Conservation (phyloP, 2,888 invertebrate genomes). For the Polymixis lichenea region DNA sequence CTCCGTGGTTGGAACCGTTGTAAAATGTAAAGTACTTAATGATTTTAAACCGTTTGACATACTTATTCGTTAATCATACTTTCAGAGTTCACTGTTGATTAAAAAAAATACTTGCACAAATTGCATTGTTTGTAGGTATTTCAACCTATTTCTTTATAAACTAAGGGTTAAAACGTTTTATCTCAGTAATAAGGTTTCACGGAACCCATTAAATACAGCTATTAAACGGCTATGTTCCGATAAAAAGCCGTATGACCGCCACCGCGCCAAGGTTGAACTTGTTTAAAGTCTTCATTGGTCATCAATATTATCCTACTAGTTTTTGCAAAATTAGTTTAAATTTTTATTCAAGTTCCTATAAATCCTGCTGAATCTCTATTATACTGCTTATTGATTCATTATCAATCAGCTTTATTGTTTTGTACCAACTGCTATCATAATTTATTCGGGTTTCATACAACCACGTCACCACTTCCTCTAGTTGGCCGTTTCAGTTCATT, state of each 20-base stretch:
- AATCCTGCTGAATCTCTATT: neutral
- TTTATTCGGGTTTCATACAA: slow-evolving; percentile 56
- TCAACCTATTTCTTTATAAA: neutral
- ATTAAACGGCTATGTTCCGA: slow-evolving; percentile 11
- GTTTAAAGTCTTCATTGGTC: slow-evolving; percentile 38
- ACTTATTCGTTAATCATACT: slow-evolving; percentile 41
- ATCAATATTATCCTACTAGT: slow-evolving; percentile 46
- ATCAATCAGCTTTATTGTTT: slow-evolving; percentile 15
- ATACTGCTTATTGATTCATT: neutral
- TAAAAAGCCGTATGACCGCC: slow-evolving; percentile 48
- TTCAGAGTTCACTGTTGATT: slow-evolving; percentile 26
- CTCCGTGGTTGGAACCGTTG: slow-evolving; percentile 37
- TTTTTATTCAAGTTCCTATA: slow-evolving; percentile 7
- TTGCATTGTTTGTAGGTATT: slow-evolving; percentile 2
- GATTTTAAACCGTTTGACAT: slow-evolving; percentile 31
- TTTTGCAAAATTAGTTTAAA: slow-evolving; percentile 36
- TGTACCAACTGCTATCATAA: slow-evolving; percentile 37
- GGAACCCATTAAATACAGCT: slow-evolving; percentile 24
- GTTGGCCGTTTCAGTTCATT: slow-evolving; percentile 23
- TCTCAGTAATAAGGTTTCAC: slow-evolving; percentile 9
- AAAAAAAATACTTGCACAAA: neutral
- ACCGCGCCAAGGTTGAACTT: slow-evolving; percentile 42
- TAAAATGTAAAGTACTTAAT: slow-evolving; percentile 26
- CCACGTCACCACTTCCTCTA: slow-evolving; percentile 64
- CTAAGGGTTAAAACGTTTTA: neutral